Evolutionary conservation across 2,113 vertebrate species (phyloP).

Genomic region (Panurus biarmicus): DNA sequence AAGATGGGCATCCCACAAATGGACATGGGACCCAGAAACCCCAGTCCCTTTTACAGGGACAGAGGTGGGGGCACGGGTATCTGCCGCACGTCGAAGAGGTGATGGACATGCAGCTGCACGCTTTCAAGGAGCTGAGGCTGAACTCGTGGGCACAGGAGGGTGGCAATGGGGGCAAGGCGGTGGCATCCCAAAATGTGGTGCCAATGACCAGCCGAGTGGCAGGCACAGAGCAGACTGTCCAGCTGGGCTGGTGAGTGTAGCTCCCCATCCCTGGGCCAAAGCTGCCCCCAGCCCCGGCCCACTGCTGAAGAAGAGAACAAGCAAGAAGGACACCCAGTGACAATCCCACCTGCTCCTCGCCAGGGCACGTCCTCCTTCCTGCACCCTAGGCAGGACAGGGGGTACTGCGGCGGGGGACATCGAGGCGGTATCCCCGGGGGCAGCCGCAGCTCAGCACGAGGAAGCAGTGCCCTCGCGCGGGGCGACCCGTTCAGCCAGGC

Average conservation of each 20-base stretch:
- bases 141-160: background rate
- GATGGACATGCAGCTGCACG: too few species aligned
- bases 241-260: background rate
- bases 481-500: background rate
- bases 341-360: background rate
- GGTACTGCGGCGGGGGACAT: background rate
- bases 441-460: background rate
- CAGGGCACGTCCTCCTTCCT: too few species aligned
- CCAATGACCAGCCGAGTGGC: background rate
- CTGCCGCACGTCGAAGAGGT: background rate
- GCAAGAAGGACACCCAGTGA: background rate
- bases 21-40: background rate
- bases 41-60: background rate
- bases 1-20: background rate
- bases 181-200: background rate
- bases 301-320: background rate
- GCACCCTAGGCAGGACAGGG: background rate
- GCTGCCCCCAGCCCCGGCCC: accelerated
- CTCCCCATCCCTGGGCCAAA: background rate
- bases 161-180: background rate
- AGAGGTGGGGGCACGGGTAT: background rate
- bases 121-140: background rate
- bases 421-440: too few species aligned
- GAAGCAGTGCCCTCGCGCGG: background rate
- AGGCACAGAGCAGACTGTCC: background rate